A percentile compares a stretch with the other conserved stretches of the same genome.
phyloP scores from a whole-genome alignment of 2,797 vertebrate genomes.

The Buceros bicornis region DNA sequence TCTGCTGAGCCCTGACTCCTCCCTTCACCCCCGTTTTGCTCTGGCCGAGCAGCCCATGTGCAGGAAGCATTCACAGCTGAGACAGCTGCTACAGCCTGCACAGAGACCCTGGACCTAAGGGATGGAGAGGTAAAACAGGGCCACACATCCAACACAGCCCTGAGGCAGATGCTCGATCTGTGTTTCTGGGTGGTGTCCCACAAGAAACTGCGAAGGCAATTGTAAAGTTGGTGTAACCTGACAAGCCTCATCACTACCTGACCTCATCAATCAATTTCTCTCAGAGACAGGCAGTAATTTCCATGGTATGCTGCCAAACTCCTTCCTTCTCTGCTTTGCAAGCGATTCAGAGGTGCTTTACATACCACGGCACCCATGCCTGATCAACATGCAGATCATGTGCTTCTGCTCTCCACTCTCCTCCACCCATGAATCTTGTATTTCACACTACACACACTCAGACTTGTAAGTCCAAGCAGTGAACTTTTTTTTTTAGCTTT shows the following conservation, averaged over 20 bases:
- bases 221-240: not conserved
- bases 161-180: accelerated
- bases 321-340: not conserved
- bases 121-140: not conserved
- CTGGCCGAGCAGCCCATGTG: accelerated
- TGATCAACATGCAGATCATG: not conserved
- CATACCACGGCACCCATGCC: constrained; percentile 4
- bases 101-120: not conserved
- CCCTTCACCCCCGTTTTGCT: not conserved
- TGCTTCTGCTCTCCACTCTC: not conserved
- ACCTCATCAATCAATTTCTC: constrained; percentile 22
- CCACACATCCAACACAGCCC: not conserved
- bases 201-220: not conserved
- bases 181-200: constrained; percentile 19
- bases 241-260: not conserved
- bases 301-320: constrained; percentile 9
- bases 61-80: not conserved
- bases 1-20: not conserved
- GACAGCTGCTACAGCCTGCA: not conserved
- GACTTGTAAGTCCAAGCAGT: not conserved
- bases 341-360: not conserved
- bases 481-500: not conserved
- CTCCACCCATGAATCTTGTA: not conserved
- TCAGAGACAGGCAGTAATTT: constrained; percentile 17
- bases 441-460: not conserved